Evolutionary conservation across 2,113 vertebrate species (phyloP).

Genomic region (Gavia stellata): DNA sequence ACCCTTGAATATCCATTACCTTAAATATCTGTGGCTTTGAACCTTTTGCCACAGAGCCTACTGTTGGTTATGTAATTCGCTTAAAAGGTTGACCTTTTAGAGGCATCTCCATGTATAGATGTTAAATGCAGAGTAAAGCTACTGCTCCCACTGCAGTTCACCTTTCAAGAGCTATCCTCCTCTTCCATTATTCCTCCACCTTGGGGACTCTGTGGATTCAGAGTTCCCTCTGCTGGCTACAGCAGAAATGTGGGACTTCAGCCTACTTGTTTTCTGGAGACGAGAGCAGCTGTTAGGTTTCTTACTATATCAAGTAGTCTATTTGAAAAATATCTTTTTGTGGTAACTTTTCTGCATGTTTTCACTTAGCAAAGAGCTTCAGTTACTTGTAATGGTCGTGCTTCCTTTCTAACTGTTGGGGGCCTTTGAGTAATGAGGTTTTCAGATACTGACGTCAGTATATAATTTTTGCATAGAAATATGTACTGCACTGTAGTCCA

Average conservation of each 20-base stretch:
- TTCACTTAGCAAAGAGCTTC: background rate
- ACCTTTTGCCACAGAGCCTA: background rate
- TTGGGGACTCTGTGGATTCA: background rate
- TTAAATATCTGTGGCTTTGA: background rate
- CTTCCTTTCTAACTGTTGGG: background rate
- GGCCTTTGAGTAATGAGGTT: background rate
- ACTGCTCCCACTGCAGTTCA: background rate
- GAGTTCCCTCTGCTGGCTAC: conserved; percentile 38
- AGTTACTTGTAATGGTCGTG: background rate
- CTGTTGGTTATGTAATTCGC: background rate
- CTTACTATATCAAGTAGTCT: background rate
- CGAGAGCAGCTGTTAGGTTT: background rate
- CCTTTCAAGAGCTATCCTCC: background rate
- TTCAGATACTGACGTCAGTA: background rate
- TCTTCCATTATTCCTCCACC: background rate
- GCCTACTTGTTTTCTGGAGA: background rate
- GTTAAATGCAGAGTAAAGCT: background rate
- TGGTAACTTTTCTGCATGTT: background rate
- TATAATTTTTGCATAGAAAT: background rate
- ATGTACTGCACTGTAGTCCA: background rate
- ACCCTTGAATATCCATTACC: background rate
- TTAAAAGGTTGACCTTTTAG: background rate
- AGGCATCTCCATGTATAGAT: background rate
- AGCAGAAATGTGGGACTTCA: background rate
- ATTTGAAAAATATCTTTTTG: background rate